phyloP scores from a whole-genome alignment of 1,140 invertebrate genomes.

The Microvelia longipes region DNA sequence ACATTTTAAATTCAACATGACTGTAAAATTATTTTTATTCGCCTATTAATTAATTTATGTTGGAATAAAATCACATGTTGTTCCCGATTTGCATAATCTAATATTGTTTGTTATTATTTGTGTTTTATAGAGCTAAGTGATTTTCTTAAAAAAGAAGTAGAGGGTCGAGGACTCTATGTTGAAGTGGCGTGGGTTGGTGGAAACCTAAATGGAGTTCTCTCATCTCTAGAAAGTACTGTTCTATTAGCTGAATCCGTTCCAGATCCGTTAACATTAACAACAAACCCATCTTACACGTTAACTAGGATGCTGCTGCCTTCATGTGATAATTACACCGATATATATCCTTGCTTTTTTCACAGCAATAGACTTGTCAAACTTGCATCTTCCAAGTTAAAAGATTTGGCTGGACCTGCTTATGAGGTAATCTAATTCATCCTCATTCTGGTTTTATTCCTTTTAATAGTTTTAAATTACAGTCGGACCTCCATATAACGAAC shows the following conservation, averaged over 20 bases:
- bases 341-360: conserved; percentile 41
- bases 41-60: too few species aligned
- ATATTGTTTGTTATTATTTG: too few species aligned
- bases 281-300: conserved; percentile 15
- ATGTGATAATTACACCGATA: conserved; percentile 32
- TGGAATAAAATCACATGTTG: too few species aligned
- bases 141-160: conserved; percentile 36
- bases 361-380: conserved; percentile 48
- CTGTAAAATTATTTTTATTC: too few species aligned
- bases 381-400: conserved; percentile 40
- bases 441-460: too few species aligned
- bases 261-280: background rate
- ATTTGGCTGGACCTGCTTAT: conserved; percentile 35
- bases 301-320: conserved; percentile 39
- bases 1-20: too few species aligned
- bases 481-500: too few species aligned
- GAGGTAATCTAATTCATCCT: too few species aligned
- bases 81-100: too few species aligned
- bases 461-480: too few species aligned
- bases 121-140: conserved; percentile 39
- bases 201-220: conserved; percentile 30
- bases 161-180: conserved; percentile 46
- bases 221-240: conserved; percentile 6
- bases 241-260: background rate
- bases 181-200: conserved; percentile 35